A percentile compares a stretch with the other conserved stretches of the same genome.
phyloP scores from a whole-genome alignment of 2,797 vertebrate genomes.

The Hyperoplus lanceolatus region DNA sequence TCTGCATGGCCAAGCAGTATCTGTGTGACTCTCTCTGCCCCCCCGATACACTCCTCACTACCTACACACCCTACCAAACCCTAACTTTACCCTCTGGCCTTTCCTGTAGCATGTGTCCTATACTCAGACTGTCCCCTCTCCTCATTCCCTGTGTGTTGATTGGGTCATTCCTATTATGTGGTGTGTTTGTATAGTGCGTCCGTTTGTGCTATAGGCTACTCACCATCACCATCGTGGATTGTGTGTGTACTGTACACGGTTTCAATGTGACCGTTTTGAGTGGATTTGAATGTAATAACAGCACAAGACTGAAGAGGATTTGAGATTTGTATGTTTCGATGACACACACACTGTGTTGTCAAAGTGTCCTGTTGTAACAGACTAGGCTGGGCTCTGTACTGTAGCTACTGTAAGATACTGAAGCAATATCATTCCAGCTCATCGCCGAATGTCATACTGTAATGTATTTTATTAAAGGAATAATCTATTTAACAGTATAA shows the following conservation, averaged over 20 bases:
- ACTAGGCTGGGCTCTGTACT: slow-evolving; percentile 61
- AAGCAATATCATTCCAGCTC: slow-evolving; percentile 71
- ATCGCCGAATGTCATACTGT: slow-evolving; percentile 65
- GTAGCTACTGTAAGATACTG: slow-evolving; percentile 72
- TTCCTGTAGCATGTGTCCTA: slow-evolving; percentile 57
- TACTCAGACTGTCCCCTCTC: slow-evolving; percentile 19
- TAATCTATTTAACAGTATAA: slow-evolving; percentile 74
- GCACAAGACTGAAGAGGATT: slow-evolving; percentile 29
- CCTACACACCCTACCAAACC: slow-evolving; percentile 23
- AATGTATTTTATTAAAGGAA: slow-evolving; percentile 80
- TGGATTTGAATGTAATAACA: slow-evolving; percentile 67
- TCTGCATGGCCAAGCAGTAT: slow-evolving; percentile 53
- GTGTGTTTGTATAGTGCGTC: slow-evolving; percentile 54
- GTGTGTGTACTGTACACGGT: slow-evolving; percentile 53
- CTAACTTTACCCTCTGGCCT: slow-evolving; percentile 20
- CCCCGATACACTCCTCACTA: slow-evolving; percentile 2
- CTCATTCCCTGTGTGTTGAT: slow-evolving; percentile 34
- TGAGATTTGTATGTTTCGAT: slow-evolving; percentile 25
- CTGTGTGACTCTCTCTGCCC: slow-evolving; percentile 24
- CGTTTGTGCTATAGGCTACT: slow-evolving; percentile 23
- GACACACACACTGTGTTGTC: slow-evolving; percentile 23
- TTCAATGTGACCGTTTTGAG: slow-evolving; percentile 30
- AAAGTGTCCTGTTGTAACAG: slow-evolving; percentile 23
- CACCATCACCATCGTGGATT: slow-evolving; percentile 35
- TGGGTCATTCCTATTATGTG: slow-evolving; percentile 27